Evolutionary conservation across 1,140 invertebrate genomes (phyloP), one percentile per base, ranked within the genome.

Genomic region (Zaprionus gabonicus): DNA sequence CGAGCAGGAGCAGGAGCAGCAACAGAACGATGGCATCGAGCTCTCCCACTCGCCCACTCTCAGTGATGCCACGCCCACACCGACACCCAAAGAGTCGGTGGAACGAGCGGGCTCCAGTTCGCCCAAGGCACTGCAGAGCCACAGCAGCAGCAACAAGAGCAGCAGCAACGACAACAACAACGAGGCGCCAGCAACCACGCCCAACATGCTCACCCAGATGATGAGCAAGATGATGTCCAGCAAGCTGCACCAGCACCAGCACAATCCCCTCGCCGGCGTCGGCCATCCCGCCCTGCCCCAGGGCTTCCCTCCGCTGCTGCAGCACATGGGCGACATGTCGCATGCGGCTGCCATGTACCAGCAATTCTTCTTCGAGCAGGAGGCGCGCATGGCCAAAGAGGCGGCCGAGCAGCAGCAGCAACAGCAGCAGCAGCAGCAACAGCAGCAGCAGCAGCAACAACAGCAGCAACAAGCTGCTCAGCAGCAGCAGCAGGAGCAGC

Each of bases 261-360:
- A 79, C 20, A 77, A 88, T 63, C 78, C 84, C 0, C 62, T 88
- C 1, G 94, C 94, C 44, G 72, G 86, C 34, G 91, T 93, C 23
- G 87, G 87, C 4, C 94, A 94, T 81, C 91, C 93, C 15, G 94
- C 94, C 68, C 92, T 94, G 70, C 94, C 94, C 0, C 94, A 94
- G 38, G 93, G 93, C 20, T 94, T 95, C 73, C 94, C 94, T 3
- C 94, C 94, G 0, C 84, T 95, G 63, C 92, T 95, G 83, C 94
- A 94, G 28, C 94, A 95, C 72, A 93, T 95, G 82, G 93, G 94
- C 59, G 94, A 95, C 27, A 94, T 94, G 78, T 94, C 95, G 78
- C 95, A 95, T 79, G 95, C 96, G 15, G 95, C 96, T 2, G 96
- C 96, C 41, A 96, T 96, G 96, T 96, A 96, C 86, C 95, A 96